Conservation (phyloP, 2,888 invertebrate species). For the Melanotus villosus region DNA sequence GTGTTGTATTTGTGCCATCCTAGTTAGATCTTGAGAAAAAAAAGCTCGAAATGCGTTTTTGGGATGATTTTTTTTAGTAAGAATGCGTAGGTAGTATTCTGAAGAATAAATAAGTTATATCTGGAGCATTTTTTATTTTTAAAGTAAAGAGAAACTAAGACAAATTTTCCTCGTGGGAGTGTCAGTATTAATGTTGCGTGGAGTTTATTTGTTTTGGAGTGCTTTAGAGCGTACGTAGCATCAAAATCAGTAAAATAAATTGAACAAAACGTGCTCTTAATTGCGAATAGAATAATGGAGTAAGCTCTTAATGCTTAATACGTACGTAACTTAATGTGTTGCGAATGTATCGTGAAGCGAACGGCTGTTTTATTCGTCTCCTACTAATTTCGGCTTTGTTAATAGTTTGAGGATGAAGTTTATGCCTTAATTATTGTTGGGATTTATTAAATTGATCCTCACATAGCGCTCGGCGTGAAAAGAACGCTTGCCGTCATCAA, state of each 20-base stretch:
- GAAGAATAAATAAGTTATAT: no score
- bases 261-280: slow-evolving; percentile 47
- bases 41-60: no score
- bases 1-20: no score
- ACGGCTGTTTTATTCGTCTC: slow-evolving; percentile 61
- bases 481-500: slow-evolving; percentile 60
- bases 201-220: not conserved
- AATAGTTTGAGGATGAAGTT: slow-evolving; percentile 66
- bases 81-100: no score
- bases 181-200: not conserved
- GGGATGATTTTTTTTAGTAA: no score
- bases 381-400: slow-evolving; percentile 65
- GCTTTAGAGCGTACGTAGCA: slow-evolving; percentile 8
- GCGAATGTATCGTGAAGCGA: slow-evolving; percentile 60
- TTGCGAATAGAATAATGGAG: slow-evolving; percentile 59
- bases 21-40: no score
- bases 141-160: not conserved
- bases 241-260: slow-evolving; percentile 40
- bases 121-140: no score
- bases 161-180: not conserved
- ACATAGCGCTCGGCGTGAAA: slow-evolving; percentile 59
- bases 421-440: slow-evolving; percentile 64
- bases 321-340: slow-evolving; percentile 56
- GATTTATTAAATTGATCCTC: slow-evolving; percentile 65
- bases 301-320: slow-evolving; percentile 52